These are phyloP conservation scores for Caenorhabditis sp. DNA, from an alignment of 2,888 invertebrate genomes.

Conservation along the genomic window DNA sequence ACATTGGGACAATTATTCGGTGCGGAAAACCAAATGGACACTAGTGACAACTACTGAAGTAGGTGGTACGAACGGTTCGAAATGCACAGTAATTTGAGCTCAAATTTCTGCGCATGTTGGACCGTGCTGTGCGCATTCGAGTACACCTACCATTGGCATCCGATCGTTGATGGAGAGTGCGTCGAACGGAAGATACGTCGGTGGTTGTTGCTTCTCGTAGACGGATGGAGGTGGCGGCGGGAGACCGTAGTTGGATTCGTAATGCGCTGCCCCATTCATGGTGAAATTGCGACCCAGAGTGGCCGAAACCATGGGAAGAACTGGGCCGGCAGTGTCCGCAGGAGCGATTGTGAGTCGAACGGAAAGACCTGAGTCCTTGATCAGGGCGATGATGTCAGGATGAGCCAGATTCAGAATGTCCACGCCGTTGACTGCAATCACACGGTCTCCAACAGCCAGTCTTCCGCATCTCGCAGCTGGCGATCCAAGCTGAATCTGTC, in stretches of 20 bases:
- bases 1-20: slow-evolving; percentile 3
- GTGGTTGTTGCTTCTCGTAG: slow-evolving; percentile 15
- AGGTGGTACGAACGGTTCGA: no score
- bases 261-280: slow-evolving; percentile 51
- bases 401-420: slow-evolving; percentile 93
- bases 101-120: no score
- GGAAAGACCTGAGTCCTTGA: slow-evolving; percentile 90
- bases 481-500: slow-evolving; percentile 94
- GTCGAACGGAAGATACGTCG: slow-evolving; percentile 43
- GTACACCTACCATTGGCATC: slow-evolving; percentile 44
- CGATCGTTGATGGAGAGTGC: slow-evolving; percentile 41
- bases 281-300: slow-evolving; percentile 57
- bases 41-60: slow-evolving; percentile 17
- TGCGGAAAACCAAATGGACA: slow-evolving; percentile 7
- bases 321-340: slow-evolving; percentile 68
- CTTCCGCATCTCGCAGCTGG: slow-evolving; percentile 88
- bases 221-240: slow-evolving; percentile 49
- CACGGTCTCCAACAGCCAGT: slow-evolving; percentile 89
- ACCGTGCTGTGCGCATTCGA: no score
- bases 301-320: slow-evolving; percentile 55
- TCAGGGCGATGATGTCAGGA: slow-evolving; percentile 95
- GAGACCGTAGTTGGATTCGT: slow-evolving; percentile 37
- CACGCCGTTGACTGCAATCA: slow-evolving; percentile 93
- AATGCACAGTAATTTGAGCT: no score
- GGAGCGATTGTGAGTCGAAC: slow-evolving; percentile 82